These are phyloP conservation scores for Amiota minor DNA, from an alignment of 2,888 invertebrate genomes.

Conservation along the genomic window DNA sequence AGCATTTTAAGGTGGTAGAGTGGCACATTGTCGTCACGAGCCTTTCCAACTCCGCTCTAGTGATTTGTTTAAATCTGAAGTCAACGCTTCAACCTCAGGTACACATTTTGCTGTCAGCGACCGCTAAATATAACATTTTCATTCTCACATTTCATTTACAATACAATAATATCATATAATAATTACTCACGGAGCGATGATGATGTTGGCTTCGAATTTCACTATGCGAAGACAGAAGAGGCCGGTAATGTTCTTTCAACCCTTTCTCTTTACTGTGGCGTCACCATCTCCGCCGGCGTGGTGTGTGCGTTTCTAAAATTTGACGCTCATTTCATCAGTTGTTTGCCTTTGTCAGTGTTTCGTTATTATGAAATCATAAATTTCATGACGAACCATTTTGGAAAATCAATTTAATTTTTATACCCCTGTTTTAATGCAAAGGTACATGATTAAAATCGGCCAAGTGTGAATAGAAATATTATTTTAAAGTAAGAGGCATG, in stretches of 20 bases:
- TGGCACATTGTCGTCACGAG: neutral
- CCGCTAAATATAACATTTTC: conserved; percentile 3
- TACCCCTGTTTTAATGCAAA: too few species aligned
- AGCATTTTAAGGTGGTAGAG: neutral
- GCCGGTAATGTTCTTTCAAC: conserved; percentile 19
- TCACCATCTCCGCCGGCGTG: too few species aligned
- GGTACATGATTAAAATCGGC: too few species aligned
- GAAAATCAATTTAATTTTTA: too few species aligned
- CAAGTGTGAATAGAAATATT: too few species aligned
- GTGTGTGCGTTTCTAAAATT: too few species aligned
- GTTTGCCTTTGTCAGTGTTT: conserved; percentile 35
- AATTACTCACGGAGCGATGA: neutral
- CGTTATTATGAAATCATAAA: conserved; percentile 43
- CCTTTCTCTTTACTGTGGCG: neutral
- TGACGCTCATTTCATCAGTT: neutral
- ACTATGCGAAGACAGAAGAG: neutral
- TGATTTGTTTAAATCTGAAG: too few species aligned
- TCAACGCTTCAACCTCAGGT: neutral
- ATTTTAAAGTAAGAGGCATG: too few species aligned
- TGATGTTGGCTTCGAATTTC: neutral
- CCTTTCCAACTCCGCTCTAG: neutral
- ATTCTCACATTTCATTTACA: conserved; percentile 10
- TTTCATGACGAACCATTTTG: conserved; percentile 9
- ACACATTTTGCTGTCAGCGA: neutral
- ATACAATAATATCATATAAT: neutral